Evolutionary conservation across 2,113 vertebrate species (phyloP).

Genomic region (Lethenteron camtschaticum): DNA sequence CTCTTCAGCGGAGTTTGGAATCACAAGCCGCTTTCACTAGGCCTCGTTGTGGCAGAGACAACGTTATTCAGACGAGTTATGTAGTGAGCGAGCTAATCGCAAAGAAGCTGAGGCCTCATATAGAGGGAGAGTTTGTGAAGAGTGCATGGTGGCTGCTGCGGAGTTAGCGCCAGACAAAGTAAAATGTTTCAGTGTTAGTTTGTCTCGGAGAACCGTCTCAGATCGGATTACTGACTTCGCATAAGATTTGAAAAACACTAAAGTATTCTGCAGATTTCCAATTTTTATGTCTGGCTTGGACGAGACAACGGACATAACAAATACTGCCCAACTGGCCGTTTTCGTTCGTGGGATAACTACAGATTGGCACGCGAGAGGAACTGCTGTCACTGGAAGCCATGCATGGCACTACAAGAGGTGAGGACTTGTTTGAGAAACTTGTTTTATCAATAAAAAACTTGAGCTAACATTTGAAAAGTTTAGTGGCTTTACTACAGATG

Average conservation of each 20-base stretch:
- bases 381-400: background rate
- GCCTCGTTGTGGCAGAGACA: slow-evolving; percentile 7
- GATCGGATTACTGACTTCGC: slow-evolving; percentile 10
- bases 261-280: slow-evolving; percentile 7
- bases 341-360: slow-evolving; percentile 7
- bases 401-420: slow-evolving; percentile 1
- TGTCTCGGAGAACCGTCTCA: slow-evolving; percentile 12
- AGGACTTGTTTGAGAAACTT: background rate
- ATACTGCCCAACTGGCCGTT: slow-evolving; percentile 7
- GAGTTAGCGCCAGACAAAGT: slow-evolving; percentile 11
- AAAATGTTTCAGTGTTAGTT: slow-evolving; percentile 11
- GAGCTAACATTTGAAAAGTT: slow-evolving; percentile 3
- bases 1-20: slow-evolving; percentile 10
- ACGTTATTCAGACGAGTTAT: slow-evolving; percentile 12
- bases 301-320: slow-evolving; percentile 13
- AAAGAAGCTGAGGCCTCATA: slow-evolving; percentile 10
- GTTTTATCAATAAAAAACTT: slow-evolving; percentile 2
- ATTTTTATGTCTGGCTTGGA: slow-evolving; percentile 13
- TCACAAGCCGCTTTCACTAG: slow-evolving; percentile 8
- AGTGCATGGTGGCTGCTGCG: slow-evolving; percentile 10
- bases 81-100: slow-evolving; percentile 11
- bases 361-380: slow-evolving; percentile 7
- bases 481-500: background rate
- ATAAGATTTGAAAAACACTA: slow-evolving; percentile 12
- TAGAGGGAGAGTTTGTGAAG: slow-evolving; percentile 9